phyloP scores from a whole-genome alignment of 2,113 vertebrate genomes.

The Ceratotherium simum region DNA sequence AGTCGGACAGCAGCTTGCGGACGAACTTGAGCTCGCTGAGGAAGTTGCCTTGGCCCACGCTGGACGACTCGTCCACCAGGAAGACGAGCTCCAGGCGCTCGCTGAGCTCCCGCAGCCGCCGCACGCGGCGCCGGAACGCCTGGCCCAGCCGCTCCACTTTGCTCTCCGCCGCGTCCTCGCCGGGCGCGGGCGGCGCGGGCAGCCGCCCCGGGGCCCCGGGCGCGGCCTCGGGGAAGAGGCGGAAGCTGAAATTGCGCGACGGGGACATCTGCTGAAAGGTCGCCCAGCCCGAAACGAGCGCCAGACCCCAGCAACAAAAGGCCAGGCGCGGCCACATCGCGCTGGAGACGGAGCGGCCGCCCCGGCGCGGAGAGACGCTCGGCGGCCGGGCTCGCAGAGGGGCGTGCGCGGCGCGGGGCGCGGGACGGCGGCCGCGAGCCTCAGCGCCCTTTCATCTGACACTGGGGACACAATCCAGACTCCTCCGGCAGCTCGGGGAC shows the following conservation, averaged over 20 bases:
- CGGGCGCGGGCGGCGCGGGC: slow-evolving; percentile 61
- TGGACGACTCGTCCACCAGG: slow-evolving; percentile 98
- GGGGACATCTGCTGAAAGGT: slow-evolving; percentile 75
- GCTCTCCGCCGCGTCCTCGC: slow-evolving; percentile 89
- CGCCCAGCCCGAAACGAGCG: slow-evolving; percentile 80
- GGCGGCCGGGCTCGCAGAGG: background rate
- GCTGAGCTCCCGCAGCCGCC: slow-evolving; percentile 93
- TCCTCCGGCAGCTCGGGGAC: slow-evolving; percentile 40
- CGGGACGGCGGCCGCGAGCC: background rate
- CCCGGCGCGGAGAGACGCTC: background rate
- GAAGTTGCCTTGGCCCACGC: slow-evolving; percentile 96
- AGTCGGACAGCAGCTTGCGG: slow-evolving; percentile 97
- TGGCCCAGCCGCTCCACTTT: slow-evolving; percentile 95
- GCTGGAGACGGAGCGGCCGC: slow-evolving; percentile 53
- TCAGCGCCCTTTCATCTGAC: slow-evolving; percentile 56
- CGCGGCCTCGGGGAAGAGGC: slow-evolving; percentile 71
- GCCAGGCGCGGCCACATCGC: slow-evolving; percentile 86
- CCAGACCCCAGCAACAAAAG: slow-evolving; percentile 84
- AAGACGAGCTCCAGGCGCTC: slow-evolving; percentile 95
- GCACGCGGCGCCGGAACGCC: slow-evolving; percentile 94
- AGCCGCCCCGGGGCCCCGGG: background rate
- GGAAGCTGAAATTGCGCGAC: slow-evolving; percentile 82
- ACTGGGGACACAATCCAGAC: slow-evolving; percentile 52
- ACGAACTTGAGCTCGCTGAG: slow-evolving; percentile 96
- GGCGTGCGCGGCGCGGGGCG: slow-evolving; percentile 19